Percentiles rank a stretch among this genome's conserved stretches.
Evolutionary conservation across 2,113 vertebrate genomes (phyloP).

Genomic region (Dromas ardeola): DNA sequence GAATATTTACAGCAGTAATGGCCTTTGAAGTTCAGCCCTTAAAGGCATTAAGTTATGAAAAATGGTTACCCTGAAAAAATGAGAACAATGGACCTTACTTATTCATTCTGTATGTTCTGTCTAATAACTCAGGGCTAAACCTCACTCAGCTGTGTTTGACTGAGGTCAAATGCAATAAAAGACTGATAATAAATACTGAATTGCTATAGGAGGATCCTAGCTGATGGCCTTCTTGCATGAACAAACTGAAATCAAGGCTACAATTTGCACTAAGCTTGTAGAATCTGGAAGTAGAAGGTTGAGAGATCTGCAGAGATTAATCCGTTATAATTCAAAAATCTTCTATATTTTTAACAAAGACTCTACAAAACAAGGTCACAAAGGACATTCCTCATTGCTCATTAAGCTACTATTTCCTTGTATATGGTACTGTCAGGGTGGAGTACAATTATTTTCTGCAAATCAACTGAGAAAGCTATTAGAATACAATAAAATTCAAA

Average conservation of each 20-base stretch:
- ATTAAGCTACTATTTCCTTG: slow-evolving; percentile 49
- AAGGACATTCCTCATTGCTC: slow-evolving; percentile 14
- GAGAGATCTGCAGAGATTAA: neutral
- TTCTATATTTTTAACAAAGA: slow-evolving; percentile 29
- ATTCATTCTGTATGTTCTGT: neutral
- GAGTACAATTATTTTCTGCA: slow-evolving; percentile 18
- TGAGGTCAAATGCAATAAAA: slow-evolving; percentile 42
- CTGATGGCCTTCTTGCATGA: neutral
- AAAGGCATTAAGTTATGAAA: slow-evolving; percentile 55
- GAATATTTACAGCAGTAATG: slow-evolving; percentile 59
- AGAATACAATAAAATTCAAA: slow-evolving; percentile 30
- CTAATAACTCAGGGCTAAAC: slow-evolving; percentile 15
- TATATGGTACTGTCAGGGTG: neutral
- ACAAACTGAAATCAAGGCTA: slow-evolving; percentile 6
- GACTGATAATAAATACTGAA: slow-evolving; percentile 52
- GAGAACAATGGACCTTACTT: slow-evolving; percentile 48
- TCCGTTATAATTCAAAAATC: neutral
- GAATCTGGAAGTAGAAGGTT: slow-evolving; percentile 12
- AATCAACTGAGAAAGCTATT: neutral
- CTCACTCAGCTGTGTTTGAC: slow-evolving; percentile 14
- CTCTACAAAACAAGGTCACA: slow-evolving; percentile 27
- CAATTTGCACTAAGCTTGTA: neutral
- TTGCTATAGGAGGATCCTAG: neutral
- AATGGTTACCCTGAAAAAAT: slow-evolving; percentile 51
- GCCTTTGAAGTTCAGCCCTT: slow-evolving; percentile 50